phyloP scores from a whole-genome alignment of 2,888 invertebrate genomes.

The Plemyria rubiginata region DNA sequence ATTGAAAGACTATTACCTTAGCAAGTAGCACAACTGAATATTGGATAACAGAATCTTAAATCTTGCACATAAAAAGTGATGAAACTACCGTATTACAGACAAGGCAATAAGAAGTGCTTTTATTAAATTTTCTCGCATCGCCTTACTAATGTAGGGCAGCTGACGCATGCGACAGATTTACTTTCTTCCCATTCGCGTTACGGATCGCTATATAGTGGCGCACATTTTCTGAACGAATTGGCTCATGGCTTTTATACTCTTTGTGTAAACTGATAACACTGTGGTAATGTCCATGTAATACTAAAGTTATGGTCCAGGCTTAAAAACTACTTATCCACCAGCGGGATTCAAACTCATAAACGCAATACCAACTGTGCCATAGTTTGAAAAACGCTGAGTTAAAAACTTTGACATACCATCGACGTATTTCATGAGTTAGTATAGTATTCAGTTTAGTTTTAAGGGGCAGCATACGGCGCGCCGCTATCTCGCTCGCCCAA shows the following conservation, averaged over 20 bases:
- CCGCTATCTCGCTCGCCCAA: too few relatives aligned
- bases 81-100: constrained; percentile 45
- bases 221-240: constrained; percentile 39
- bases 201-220: constrained; percentile 48
- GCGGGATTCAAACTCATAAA: constrained; percentile 50
- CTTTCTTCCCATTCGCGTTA: constrained; percentile 65
- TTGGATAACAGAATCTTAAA: constrained; percentile 7
- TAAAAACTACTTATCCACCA: not conserved
- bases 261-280: constrained; percentile 10
- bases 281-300: not conserved
- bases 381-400: too few relatives aligned
- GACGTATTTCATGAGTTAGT: too few relatives aligned
- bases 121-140: constrained; percentile 83
- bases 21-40: not conserved
- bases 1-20: too few relatives aligned
- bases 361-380: too few relatives aligned
- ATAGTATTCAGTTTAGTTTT: too few relatives aligned
- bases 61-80: constrained; percentile 43
- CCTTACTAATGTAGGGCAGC: constrained; percentile 80
- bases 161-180: constrained; percentile 73
- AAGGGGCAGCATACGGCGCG: too few relatives aligned
- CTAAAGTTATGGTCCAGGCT: not conserved
- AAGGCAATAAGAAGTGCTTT: constrained; percentile 73
- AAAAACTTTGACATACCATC: too few relatives aligned
- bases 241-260: constrained; percentile 11